Evolutionary conservation across 2,888 invertebrate species (phyloP).

Genomic region (Panopea generosa): DNA sequence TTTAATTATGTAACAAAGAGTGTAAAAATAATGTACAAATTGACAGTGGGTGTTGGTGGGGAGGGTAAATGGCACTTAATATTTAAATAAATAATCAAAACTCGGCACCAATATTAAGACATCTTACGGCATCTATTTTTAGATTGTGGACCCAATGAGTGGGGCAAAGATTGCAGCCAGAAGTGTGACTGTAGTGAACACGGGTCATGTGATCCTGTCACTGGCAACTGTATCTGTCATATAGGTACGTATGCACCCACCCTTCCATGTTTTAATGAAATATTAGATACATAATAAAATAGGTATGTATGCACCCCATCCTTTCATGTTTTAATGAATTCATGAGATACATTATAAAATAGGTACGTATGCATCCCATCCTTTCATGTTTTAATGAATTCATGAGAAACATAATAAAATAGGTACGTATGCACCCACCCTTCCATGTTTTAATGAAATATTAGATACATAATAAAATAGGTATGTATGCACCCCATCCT

Average conservation of each 20-base stretch:
- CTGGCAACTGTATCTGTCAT: slow-evolving; percentile 67
- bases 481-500: no score
- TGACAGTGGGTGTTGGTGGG: no score
- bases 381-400: no score
- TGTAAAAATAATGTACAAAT: no score
- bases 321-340: not conserved
- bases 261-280: no score
- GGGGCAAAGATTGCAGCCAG: slow-evolving; percentile 68
- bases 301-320: not conserved
- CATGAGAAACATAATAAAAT: no score
- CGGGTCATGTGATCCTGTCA: slow-evolving; percentile 64
- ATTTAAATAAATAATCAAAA: not conserved
- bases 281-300: slow-evolving; percentile 12
- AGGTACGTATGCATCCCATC: not conserved
- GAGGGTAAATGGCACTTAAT: no score
- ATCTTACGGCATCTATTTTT: slow-evolving; percentile 2
- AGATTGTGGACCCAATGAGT: slow-evolving; percentile 62
- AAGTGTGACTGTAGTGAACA: slow-evolving; percentile 66
- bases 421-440: no score
- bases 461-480: no score
- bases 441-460: no score
- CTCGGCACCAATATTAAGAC: not conserved
- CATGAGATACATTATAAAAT: not conserved
- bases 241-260: slow-evolving; percentile 45
- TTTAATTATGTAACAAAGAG: no score